These are phyloP conservation scores for Ceryle rudis DNA, from an alignment of 2,797 vertebrate genomes.

Conservation along the genomic window DNA sequence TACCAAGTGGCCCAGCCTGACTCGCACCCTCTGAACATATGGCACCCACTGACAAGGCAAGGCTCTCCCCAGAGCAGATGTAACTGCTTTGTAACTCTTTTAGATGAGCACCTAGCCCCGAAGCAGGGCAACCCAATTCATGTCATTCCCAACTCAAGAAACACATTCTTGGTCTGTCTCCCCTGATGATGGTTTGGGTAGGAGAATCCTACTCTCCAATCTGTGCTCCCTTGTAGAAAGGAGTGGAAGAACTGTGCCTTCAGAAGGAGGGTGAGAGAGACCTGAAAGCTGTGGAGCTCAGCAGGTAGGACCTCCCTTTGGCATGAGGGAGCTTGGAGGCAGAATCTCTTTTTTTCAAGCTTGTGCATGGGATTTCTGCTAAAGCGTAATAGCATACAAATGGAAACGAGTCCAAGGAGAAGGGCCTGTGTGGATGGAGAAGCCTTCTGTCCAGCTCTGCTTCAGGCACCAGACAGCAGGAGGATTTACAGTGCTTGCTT, in stretches of 20 bases:
- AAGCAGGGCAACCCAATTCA: background rate
- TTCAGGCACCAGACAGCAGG: background rate
- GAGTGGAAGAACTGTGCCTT: background rate
- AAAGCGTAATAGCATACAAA: background rate
- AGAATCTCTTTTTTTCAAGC: background rate
- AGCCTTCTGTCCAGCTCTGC: background rate
- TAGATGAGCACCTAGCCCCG: background rate
- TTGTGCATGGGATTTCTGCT: background rate
- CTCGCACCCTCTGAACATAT: background rate
- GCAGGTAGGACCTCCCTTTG: background rate
- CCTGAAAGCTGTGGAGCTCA: background rate
- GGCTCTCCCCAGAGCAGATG: background rate
- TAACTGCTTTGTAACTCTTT: background rate
- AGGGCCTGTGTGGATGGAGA: background rate
- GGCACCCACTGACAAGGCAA: background rate
- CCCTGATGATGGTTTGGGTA: background rate
- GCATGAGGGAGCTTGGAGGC: background rate
- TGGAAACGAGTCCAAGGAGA: background rate
- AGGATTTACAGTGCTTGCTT: rapidly evolving
- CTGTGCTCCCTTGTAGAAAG: background rate
- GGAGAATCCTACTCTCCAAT: background rate
- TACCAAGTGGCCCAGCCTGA: background rate
- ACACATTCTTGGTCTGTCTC: background rate
- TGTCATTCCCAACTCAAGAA: background rate
- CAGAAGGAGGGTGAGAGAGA: background rate